Conservation (phyloP, 2,888 invertebrate species). For the Steinernema carpocapsae region DNA sequence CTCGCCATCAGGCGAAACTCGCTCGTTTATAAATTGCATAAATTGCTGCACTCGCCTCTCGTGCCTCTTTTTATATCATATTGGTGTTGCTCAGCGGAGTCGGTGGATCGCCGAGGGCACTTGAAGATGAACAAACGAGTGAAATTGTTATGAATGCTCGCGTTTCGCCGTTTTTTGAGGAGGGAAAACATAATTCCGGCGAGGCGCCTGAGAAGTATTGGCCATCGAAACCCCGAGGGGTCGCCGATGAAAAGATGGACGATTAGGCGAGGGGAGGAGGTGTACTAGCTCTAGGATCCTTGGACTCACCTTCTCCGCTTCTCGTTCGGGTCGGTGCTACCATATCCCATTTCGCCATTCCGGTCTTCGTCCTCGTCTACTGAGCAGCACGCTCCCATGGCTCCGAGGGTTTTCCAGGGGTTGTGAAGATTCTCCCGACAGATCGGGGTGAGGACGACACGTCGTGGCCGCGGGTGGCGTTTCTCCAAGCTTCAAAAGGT, state of each 20-base stretch:
- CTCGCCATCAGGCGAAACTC: neutral
- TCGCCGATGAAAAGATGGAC: neutral
- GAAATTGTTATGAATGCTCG: slow-evolving; percentile 24
- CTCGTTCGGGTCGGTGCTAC: slow-evolving; percentile 5
- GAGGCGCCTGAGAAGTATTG: neutral
- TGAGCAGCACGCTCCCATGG: slow-evolving; percentile 21
- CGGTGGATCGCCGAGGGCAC: neutral
- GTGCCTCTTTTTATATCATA: neutral
- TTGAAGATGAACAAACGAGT: neutral
- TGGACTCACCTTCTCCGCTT: neutral
- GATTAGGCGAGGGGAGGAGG: too few species aligned
- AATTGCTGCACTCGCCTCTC: neutral
- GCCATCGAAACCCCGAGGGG: neutral
- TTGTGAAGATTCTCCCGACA: too few species aligned
- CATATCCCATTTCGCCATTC: neutral
- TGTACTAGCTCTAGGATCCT: too few species aligned
- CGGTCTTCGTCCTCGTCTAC: slow-evolving; percentile 2
- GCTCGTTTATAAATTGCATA: slow-evolving; percentile 20
- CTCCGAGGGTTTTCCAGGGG: neutral
- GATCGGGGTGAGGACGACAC: neutral
- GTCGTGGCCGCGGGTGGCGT: slow-evolving; percentile 2
- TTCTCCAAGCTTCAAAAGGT: neutral
- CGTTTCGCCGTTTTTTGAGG: slow-evolving; percentile 1
- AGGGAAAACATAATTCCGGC: neutral
- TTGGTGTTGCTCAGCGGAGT: neutral